A percentile compares a stretch with the other conserved stretches of the same genome.
Conservation (phyloP, 2,888 invertebrate genomes). For the Tillus elongatus region DNA sequence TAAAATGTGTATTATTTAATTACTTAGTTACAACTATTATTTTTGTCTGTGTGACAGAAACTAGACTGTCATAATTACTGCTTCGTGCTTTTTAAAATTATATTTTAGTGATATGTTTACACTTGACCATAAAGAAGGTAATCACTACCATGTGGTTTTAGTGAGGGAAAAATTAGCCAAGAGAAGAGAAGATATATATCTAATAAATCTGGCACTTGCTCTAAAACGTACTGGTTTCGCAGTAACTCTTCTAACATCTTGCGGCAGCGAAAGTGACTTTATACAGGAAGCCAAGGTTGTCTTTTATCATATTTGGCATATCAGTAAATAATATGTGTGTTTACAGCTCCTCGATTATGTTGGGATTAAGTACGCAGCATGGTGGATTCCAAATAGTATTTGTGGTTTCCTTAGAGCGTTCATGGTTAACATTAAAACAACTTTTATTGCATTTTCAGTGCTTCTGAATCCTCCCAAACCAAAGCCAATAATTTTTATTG, state of each 20-base stretch:
- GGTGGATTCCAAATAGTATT: slow-evolving; percentile 33
- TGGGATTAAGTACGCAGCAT: slow-evolving; percentile 27
- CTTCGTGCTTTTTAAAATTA: too few species aligned
- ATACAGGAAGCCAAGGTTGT: slow-evolving; percentile 31
- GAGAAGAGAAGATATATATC: slow-evolving; percentile 31
- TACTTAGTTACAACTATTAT: too few species aligned
- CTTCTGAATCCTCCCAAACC: slow-evolving; percentile 29
- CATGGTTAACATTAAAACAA: slow-evolving; percentile 24
- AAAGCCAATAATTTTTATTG: slow-evolving; percentile 29
- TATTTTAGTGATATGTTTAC: too few species aligned
- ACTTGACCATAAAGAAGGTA: too few species aligned
- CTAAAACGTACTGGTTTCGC: slow-evolving; percentile 30
- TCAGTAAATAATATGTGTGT: not conserved
- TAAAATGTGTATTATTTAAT: too few species aligned
- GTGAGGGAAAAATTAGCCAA: slow-evolving; percentile 31
- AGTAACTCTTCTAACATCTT: slow-evolving; percentile 31
- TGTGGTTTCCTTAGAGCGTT: slow-evolving; percentile 24
- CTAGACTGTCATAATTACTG: too few species aligned
- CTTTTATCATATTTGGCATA: slow-evolving; percentile 4
- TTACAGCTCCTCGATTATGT: slow-evolving; percentile 27
- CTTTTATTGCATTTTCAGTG: slow-evolving; percentile 30
- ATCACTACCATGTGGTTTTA: too few species aligned
- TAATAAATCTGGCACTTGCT: slow-evolving; percentile 32
- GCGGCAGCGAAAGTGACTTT: slow-evolving; percentile 26
- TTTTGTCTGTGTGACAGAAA: too few species aligned